A percentile compares a stretch with the other conserved stretches of the same genome.
These are phyloP conservation scores for Chrysodeixis includens DNA, from an alignment of 2,888 invertebrate genomes.

Conservation along the genomic window DNA sequence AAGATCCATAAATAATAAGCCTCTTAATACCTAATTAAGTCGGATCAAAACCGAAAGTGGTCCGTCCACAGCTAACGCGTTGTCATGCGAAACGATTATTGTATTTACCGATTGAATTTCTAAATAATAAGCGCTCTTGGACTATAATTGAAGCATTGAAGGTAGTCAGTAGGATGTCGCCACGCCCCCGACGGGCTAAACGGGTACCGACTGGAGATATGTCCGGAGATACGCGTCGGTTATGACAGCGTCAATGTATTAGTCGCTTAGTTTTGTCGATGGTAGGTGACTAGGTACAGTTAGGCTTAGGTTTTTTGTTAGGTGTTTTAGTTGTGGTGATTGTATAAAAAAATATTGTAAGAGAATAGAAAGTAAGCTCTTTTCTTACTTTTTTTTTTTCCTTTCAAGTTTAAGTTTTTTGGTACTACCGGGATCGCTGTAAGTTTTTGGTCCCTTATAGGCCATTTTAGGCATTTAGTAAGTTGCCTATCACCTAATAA, in stretches of 20 bases:
- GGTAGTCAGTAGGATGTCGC: conserved; percentile 73
- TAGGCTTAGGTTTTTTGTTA: conserved; percentile 15
- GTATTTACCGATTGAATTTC: conserved; percentile 82
- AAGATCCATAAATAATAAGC: conserved; percentile 20
- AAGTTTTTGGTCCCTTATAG: too few relatives aligned
- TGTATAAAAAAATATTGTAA: neutral
- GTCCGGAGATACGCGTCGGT: conserved; percentile 58
- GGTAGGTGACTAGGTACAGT: conserved; percentile 17
- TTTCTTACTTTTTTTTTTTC: too few relatives aligned
- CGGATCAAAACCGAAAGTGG: conserved; percentile 63
- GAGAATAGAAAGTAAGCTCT: neutral
- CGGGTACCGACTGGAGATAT: conserved; percentile 34
- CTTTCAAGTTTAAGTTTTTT: too few relatives aligned
- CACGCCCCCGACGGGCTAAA: conserved; percentile 64
- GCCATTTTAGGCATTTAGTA: too few relatives aligned
- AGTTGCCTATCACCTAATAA: too few relatives aligned
- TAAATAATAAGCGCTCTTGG: conserved; percentile 82
- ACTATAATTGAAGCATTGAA: conserved; percentile 83
- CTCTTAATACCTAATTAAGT: conserved; percentile 46
- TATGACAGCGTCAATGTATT: conserved; percentile 13
- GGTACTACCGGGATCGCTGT: too few relatives aligned
- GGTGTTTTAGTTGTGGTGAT: neutral
- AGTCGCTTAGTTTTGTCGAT: neutral
- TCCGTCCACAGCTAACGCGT: conserved; percentile 63
- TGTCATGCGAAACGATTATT: conserved; percentile 81